Evolutionary conservation across 1,140 invertebrate genomes (phyloP), one percentile per base, ranked within the genome.

Genomic region (Drosophila miranda): DNA sequence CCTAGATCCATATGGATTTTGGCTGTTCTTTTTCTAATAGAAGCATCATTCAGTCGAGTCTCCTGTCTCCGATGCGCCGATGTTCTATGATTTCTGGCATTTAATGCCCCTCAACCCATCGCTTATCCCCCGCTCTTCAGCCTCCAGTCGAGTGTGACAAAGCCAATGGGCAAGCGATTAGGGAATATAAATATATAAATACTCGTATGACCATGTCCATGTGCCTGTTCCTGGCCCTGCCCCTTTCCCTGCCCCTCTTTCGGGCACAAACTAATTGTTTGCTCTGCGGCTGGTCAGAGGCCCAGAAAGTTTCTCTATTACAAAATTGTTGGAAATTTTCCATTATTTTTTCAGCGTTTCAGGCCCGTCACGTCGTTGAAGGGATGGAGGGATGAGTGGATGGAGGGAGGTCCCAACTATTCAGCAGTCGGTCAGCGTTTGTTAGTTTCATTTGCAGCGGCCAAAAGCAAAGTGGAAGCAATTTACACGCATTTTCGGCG

Each of bases 401-500:
- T 26, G 23, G 23, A 26, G 4, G 11, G 21, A 13, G 51, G 44
- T 44, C 43, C 64, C 57, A 76, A 72, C 80, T 86, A 80, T 84
- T 80, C 83, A 80, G 55, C 56, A 84, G 80, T 84, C 81, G 59
- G 59, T 46, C 53, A 72, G 76, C 72, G 81, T 74, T 86, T 78
- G 34, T 86, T 74, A 76, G 80, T 84, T 84, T 84, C 72, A 73
- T 84, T 86, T 86, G 82, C 58, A 70, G 76, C 56, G 50, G 57
- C 57, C 45, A 73, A 64, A 63, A 56, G 76, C 80, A 80, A 64
- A 86, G 81, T 78, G 81, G 80, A 84, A 86, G 77, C 76, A 77
- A 86, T 86, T 84, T 77, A 81, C 81, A 74, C 81, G 77, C 68
- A 59, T 83, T 75, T 57, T 84, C 78, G 55, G 68, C 41, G 52